Evolutionary conservation across 2,797 vertebrate genomes (phyloP), one percentile per base, ranked within the genome.

Genomic region (Scleropages formosus): DNA sequence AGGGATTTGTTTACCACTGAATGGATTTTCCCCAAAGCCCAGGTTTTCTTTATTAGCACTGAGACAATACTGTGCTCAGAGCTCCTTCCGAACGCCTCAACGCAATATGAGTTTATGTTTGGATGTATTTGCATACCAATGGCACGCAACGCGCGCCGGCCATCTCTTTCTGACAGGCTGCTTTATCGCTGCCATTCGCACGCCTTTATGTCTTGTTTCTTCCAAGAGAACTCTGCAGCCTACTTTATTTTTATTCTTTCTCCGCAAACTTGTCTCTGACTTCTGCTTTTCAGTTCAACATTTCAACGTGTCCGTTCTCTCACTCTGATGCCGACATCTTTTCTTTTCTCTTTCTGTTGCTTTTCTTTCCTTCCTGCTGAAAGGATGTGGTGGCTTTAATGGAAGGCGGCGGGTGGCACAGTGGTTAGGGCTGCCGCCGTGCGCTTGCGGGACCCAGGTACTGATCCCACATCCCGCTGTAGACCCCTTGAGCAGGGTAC

Each of bases 61-160:
- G 59, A 61, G 59, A 22, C 59, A 58, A 61, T 61, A 4, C 59
- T 10, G 18, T 4, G 22, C 61, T 64, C 59, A 11, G 59, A 22
- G n/a, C 47, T 73, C 15, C 24, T 27, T 27, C 44, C 51, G 20
- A 74, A 24, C 16, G 20, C 49, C n/a, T 8, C 46, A n/a, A n/a
- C n/a, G 13, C 44, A 31, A 8, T 64, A 64, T 64, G 58, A 64
- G 60, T 53, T 51, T 63, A 39, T 51, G 47, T 47, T 46, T 53
- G 44, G 60, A 10, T 74, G 44, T 44, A 56, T 75, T 63, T 63
- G 60, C 44, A 74, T 63, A 51, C 12, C 72, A 74, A 49, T 64
- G 39, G 60, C 1, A 24, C 62, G 44, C 31, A 61, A 31, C n/a
- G 16, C 20, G 22, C 46, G 53, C n/a, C 47, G 44, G 26, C 27